Evolutionary conservation across 2,113 vertebrate genomes (phyloP), one percentile per base, ranked within the genome.

Genomic region (Mustela lutreola): DNA sequence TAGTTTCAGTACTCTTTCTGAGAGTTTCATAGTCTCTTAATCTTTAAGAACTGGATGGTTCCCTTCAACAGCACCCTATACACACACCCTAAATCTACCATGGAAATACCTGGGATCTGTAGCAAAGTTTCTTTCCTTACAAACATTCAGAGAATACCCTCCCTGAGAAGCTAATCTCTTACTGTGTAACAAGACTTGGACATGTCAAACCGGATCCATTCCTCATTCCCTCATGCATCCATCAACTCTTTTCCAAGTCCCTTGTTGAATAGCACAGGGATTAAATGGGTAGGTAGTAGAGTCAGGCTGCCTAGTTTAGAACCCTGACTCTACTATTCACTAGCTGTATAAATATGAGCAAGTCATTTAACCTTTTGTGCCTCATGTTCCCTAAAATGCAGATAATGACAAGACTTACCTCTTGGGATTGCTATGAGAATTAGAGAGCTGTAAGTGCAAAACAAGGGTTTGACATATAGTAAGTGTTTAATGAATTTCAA

Each of bases 401-500:
- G 12, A 58, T 58, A 76, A 45, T 73, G 14, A 42, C 1, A 97
- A 86, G 36, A 86, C 4, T 71, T 60, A 62, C 4, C 45, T 86
- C 28, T 91, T 45, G 70, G 31, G 56, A 79, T 45, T 79, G 10
- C 24, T 84, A 31, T 65, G 19, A 94, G 28, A 12, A 39, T 62
- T 73, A 73, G 26, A 79, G 33, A 89, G 67, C 78, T 86, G 62
- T 0, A 89, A 60, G n/a, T 50, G 6, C 1, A 82, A 94, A 75
- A 78, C 19, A 95, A n/a, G 67, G 10, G 7, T 65, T 78, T 14
- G 11, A 56, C 19, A 79, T 45, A 62, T 7, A 73, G 50, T 65
- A 82, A 87, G 36, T 33, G 26, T 33, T 73, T 89, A 39, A 71
- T 96, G 31, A 65, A 48, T 93, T 93, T 78, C 60, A 93, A 93